phyloP scores from a whole-genome alignment of 2,113 vertebrate species.

The Zapus hudsonius region DNA sequence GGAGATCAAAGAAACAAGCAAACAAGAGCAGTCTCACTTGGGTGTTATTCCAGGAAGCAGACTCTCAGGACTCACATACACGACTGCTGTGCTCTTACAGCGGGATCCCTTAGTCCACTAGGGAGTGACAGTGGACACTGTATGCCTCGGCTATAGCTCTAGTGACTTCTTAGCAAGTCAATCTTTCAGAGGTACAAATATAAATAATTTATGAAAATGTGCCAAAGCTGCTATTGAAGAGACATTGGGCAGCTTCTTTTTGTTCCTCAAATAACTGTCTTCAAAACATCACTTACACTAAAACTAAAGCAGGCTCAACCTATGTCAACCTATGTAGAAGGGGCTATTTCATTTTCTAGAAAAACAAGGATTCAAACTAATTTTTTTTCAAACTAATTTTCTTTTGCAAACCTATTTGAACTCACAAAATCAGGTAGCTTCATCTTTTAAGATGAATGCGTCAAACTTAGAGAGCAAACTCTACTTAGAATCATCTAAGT shows the following conservation, averaged over 20 bases:
- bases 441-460: neutral
- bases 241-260: neutral
- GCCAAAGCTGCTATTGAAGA: neutral
- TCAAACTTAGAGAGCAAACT: neutral
- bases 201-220: neutral
- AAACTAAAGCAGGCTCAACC: neutral
- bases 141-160: neutral
- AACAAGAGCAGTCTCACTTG: neutral
- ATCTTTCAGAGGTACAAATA: conserved; percentile 6
- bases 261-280: neutral
- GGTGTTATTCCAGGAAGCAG: neutral
- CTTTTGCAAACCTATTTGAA: neutral
- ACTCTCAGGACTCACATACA: neutral
- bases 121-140: neutral
- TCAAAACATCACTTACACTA: neutral
- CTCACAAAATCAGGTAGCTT: neutral
- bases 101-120: neutral
- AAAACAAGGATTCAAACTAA: neutral
- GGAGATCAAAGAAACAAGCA: conserved; percentile 73
- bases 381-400: conserved; percentile 16
- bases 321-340: neutral
- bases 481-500: accelerated
- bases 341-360: neutral
- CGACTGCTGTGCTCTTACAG: neutral
- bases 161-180: neutral